Percentiles rank a stretch among this genome's conserved stretches.
Evolutionary conservation across 2,113 vertebrate species (phyloP).

Genomic region (Rostratula benghalensis): DNA sequence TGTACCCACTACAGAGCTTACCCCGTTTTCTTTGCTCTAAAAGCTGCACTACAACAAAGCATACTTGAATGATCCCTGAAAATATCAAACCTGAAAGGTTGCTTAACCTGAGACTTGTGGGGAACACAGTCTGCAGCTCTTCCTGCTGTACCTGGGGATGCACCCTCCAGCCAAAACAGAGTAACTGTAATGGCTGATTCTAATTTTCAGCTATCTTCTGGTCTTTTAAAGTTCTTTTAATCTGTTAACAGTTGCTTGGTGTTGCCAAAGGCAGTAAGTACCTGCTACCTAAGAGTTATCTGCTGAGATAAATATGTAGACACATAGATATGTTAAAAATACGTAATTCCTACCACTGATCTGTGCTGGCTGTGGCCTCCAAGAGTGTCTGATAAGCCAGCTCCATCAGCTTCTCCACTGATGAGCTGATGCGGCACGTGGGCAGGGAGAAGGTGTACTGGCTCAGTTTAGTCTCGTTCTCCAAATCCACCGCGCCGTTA

Average conservation of each 20-base stretch:
- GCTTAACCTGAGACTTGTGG: neutral
- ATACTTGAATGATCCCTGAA: neutral
- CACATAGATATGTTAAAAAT: neutral
- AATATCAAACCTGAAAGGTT: fast-evolving
- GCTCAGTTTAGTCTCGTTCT: constrained; percentile 78
- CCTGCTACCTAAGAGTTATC: neutral
- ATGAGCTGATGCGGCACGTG: constrained; percentile 88
- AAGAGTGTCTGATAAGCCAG: constrained; percentile 87
- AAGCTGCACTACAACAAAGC: neutral
- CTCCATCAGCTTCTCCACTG: constrained; percentile 89
- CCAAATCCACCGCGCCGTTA: constrained; percentile 50
- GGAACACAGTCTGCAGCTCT: neutral
- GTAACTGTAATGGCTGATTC: fast-evolving
- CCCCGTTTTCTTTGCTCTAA: neutral
- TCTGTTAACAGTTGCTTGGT: neutral
- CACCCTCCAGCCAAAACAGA: neutral
- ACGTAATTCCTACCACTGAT: constrained; percentile 79
- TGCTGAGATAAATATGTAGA: neutral
- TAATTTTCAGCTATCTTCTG: neutral
- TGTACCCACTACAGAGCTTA: neutral
- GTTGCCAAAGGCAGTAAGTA: neutral
- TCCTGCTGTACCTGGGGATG: neutral
- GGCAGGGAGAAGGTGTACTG: constrained; percentile 84
- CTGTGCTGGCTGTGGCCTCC: constrained; percentile 87
- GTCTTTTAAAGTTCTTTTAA: neutral